Base-by-base conservation (phyloP, 2,113 vertebrate genomes). In the Cololabis saira region DNA sequence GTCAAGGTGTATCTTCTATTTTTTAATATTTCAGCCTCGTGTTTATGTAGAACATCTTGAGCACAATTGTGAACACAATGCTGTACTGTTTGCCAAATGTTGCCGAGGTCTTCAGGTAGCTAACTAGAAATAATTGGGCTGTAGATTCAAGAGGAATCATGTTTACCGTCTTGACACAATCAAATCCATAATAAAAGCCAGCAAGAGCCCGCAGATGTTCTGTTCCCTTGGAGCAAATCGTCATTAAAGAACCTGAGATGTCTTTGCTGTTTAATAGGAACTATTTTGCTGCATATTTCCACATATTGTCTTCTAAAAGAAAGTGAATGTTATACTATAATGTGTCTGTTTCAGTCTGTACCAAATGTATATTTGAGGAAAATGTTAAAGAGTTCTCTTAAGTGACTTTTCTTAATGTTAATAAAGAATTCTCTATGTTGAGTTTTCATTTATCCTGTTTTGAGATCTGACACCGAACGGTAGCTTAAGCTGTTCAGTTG, bases 401-500 rank as follows among this genome's bases (percentile, higher is more conserved):
- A 37, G 6, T 7, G 33, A 11, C 10, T 37, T 27, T 5, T 27
- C 24, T 27, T 27, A 27, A 27, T 27, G 24, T 2, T 3, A 27
- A 27, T 27, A 27, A 27, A 27, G 24, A 27, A 27, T 27, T 27
- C 24, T 7, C 33, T 37, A 45, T 55, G 6, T 0, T 41, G 21
- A 48, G 24, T 52, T 74, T 68, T 65, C 74, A 67, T 83, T 81
- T 77, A 64, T 82, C 49, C 2, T 56, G 5, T 51, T 61, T n/a
- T 51, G 42, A 30, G 67, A n/a, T 3, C 43, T 7, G 33, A 53
- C 17, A 66, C 19, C 40, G 74, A 61, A 70, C 42, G 6, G 1
- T 21, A 16, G 33, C 33, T 37, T 13, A 16, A 40, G 11, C 10
- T 21, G 41, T 50, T 43, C 9, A 17, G n/a, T n/a, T 30, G 30